These are phyloP conservation scores for Trachelus troglodyta DNA, from an alignment of 2,888 invertebrate genomes.

Conservation along the genomic window DNA sequence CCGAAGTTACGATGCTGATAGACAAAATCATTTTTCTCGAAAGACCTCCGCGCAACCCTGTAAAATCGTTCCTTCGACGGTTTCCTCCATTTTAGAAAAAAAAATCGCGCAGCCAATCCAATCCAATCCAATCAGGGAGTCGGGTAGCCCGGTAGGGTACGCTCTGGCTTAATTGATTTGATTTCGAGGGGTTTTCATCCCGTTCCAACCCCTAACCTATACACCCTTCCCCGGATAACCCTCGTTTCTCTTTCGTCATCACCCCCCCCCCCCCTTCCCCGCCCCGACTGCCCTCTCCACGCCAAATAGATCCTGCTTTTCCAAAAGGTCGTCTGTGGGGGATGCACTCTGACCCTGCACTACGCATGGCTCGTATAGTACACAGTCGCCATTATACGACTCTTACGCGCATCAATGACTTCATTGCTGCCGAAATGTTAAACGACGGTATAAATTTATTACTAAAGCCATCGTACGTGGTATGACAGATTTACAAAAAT, in stretches of 20 bases:
- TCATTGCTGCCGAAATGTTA: constrained; percentile 4
- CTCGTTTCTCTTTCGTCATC: constrained; percentile 8
- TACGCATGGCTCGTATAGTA: not conserved
- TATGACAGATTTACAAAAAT: not conserved
- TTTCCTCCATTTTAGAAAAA: constrained; percentile 56
- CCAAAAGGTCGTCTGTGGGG: constrained; percentile 31
- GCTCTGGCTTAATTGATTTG: constrained; percentile 62
- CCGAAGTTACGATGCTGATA: not conserved
- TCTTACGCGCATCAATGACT: constrained; percentile 17
- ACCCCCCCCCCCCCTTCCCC: constrained; percentile 5
- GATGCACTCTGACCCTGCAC: constrained; percentile 22
- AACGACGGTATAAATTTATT: not conserved
- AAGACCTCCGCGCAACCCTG: not conserved
- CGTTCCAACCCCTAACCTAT: constrained; percentile 15
- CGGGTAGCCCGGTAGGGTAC: constrained; percentile 23
- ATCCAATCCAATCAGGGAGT: constrained; percentile 49
- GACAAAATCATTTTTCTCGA: not conserved
- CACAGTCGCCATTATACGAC: constrained; percentile 5
- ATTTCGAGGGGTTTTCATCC: constrained; percentile 61
- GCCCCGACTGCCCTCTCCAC: constrained; percentile 9
- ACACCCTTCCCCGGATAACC: constrained; percentile 1
- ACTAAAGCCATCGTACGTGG: not conserved
- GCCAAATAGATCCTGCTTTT: constrained; percentile 26
- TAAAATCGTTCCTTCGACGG: not conserved
- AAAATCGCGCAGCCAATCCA: constrained; percentile 34